Evolutionary conservation across 2,113 vertebrate genomes (phyloP), one percentile per base, ranked within the genome.

Genomic region (Fukomys damarensis): DNA sequence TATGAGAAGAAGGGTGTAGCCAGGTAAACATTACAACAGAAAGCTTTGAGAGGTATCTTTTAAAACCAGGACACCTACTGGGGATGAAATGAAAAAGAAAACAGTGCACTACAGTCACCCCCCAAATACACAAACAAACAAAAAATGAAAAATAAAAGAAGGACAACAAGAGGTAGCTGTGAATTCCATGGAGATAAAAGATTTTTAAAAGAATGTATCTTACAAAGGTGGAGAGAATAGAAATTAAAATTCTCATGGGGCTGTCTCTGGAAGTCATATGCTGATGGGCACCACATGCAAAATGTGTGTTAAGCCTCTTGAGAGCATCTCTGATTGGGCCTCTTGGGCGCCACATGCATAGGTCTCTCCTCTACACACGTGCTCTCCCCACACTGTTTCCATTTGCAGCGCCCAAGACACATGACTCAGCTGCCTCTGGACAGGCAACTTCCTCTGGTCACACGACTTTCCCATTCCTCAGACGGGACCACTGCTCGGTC

Each of bases 11-110:
- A 86, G 32, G 70, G 8, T 4, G 30, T 88, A 24, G 32, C 6
- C 38, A 46, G 58, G 17, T n/a, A 89, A 49, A 20, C 17, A 49
- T 86, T 54, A 77, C 22, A 46, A 74, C 12, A 9, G 82, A 82
- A 89, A 70, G 11, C 32, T 85, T 82, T 82, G 84, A n/a, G 65
- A 95, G 92, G 17, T 24, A 76, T 89, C 52, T 80, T 68, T 30
- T 41, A 61, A 77, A 89, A 81, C 22, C 16, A 58, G 54, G 65
- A 77, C n/a, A 11, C 58, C 26, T 28, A 56, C 19, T 20, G 82
- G 20, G 58, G 49, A 54, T 32, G 26, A 66, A 80, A 88, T 65
- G 32, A 49, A 76, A 96, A 89, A 85, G 52, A 2, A 84, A 54
- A 46, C 10, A 95, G 17, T 70, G 30, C 7, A 11, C 16, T 72